phyloP scores from a whole-genome alignment of 2,113 vertebrate genomes.

The Xyliphius kryptos region DNA sequence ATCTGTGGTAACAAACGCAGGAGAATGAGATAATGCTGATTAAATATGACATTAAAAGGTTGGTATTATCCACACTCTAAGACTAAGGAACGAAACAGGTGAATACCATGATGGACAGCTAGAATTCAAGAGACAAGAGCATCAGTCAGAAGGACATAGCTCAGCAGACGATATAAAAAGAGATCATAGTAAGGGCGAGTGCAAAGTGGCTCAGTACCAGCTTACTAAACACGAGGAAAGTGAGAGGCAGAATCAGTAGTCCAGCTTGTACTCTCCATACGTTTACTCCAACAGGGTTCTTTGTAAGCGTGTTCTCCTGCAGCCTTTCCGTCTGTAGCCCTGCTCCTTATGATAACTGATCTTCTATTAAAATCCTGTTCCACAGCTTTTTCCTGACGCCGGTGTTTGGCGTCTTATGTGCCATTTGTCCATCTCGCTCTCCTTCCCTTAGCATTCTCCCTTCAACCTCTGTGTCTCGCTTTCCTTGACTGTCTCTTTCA shows the following conservation, averaged over 20 bases:
- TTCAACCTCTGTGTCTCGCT: conserved; percentile 19
- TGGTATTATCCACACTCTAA: neutral
- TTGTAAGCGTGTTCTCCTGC: neutral
- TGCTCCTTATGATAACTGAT: neutral
- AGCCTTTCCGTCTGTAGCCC: neutral
- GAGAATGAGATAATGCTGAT: too few relatives aligned
- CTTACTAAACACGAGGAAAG: conserved; percentile 7
- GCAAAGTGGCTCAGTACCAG: conserved; percentile 8
- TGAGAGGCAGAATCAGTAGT: conserved; percentile 11
- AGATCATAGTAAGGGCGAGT: neutral
- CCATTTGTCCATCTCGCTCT: conserved; percentile 10
- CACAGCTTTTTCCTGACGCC: neutral
- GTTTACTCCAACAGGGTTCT: neutral
- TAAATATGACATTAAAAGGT: too few relatives aligned
- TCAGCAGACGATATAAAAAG: neutral
- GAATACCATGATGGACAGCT: conserved; percentile 1
- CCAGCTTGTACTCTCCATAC: conserved; percentile 1
- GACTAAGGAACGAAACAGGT: neutral
- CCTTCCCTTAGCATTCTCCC: conserved; percentile 7
- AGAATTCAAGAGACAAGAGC: neutral
- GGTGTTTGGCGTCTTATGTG: conserved; percentile 9
- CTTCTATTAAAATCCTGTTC: conserved; percentile 5
- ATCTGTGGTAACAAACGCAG: too few relatives aligned
- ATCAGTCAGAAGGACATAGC: neutral
- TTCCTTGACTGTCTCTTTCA: conserved; percentile 7